Evolutionary conservation across 2,888 invertebrate species (phyloP).

Genomic region (Melitaea athalia): DNA sequence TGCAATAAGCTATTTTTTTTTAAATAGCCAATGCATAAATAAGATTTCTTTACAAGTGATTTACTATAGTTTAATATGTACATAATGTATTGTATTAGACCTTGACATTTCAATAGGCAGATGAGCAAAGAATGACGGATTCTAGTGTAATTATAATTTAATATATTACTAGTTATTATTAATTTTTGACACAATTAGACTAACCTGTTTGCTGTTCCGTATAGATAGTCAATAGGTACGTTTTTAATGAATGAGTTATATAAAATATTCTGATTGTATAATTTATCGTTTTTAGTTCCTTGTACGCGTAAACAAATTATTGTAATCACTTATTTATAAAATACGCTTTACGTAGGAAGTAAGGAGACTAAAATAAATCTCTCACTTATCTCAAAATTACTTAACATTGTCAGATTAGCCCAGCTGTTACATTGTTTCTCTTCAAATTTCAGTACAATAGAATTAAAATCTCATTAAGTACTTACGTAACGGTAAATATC

Average conservation of each 20-base stretch:
- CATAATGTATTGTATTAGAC: background rate
- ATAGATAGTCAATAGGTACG: background rate
- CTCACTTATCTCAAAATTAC: background rate
- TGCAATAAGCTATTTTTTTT: no score
- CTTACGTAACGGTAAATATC: background rate
- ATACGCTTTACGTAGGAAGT: no score
- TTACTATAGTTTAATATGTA: background rate
- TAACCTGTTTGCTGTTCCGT: background rate
- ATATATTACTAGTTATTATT: background rate
- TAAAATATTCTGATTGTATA: background rate
- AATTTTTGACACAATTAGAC: background rate
- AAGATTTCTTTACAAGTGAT: no score
- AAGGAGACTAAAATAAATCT: no score
- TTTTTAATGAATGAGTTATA: background rate
- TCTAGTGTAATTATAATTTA: conserved; percentile 9
- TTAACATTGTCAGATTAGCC: background rate
- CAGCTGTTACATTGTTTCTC: background rate
- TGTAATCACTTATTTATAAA: no score
- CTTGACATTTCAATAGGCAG: conserved; percentile 8
- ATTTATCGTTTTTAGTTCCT: no score
- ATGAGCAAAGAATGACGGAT: conserved; percentile 6
- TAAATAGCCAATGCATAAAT: background rate
- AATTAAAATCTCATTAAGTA: background rate
- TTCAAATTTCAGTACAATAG: conserved; percentile 1
- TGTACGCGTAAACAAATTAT: no score